These are phyloP conservation scores for Meteorus colon DNA, from an alignment of 2,888 invertebrate genomes.

Conservation along the genomic window DNA sequence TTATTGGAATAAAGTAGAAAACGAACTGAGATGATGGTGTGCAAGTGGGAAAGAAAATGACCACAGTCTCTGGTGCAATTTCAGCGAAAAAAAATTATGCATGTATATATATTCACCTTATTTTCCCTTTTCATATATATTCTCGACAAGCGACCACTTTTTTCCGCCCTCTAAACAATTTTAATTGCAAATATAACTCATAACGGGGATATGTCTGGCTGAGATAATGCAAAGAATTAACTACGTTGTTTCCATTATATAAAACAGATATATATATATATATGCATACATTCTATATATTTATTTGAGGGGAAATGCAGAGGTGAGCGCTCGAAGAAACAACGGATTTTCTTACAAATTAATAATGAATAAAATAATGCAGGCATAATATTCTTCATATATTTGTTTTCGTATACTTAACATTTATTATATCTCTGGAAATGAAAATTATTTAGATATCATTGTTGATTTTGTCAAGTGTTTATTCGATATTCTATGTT, in stretches of 20 bases:
- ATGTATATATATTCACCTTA: slow-evolving; percentile 30
- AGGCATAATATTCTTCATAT: no score
- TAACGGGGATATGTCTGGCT: slow-evolving; percentile 42
- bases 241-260: not conserved
- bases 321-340: no score
- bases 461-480: no score
- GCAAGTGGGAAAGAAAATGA: not conserved
- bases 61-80: not conserved
- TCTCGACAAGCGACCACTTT: slow-evolving; percentile 35
- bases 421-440: no score
- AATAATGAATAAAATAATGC: no score
- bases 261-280: not conserved
- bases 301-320: not conserved
- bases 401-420: no score
- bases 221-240: slow-evolving; percentile 37
- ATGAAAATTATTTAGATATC: no score
- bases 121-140: slow-evolving; percentile 38
- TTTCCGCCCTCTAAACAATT: slow-evolving; percentile 49
- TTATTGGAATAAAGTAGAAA: not conserved
- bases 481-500: no score
- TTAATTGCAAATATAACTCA: slow-evolving; percentile 56
- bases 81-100: slow-evolving; percentile 1
- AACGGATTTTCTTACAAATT: no score
- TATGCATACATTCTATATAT: not conserved
- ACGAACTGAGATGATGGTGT: not conserved